phyloP scores from a whole-genome alignment of 2,888 invertebrate species.

The Carcina quercana region DNA sequence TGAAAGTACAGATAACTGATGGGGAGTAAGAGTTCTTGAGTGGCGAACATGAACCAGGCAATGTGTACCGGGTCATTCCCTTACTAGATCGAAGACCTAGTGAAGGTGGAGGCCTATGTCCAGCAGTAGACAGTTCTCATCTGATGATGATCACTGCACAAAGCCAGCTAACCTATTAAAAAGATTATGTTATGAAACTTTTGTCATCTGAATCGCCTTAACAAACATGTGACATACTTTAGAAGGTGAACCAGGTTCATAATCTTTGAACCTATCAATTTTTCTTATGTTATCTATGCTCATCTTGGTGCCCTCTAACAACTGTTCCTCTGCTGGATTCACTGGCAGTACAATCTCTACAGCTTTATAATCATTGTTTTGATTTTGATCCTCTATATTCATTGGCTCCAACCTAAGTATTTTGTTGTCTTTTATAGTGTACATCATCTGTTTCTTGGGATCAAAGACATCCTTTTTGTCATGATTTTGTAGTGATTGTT shows the following conservation, averaged over 20 bases:
- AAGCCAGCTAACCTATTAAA: too few species aligned
- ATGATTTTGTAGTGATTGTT: conserved; percentile 13
- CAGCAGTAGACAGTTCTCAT: too few species aligned
- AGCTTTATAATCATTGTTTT: conserved; percentile 33
- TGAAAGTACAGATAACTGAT: too few species aligned
- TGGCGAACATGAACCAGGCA: too few species aligned
- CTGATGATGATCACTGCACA: too few species aligned
- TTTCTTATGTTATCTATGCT: conserved; percentile 66
- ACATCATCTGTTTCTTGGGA: conserved; percentile 52
- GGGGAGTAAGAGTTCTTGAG: too few species aligned
- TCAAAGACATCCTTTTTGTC: conserved; percentile 24
- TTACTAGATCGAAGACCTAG: too few species aligned
- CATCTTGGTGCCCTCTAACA: conserved; percentile 65
- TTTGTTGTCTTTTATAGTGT: conserved; percentile 65
- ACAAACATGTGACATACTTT: conserved; percentile 39
- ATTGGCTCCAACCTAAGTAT: conserved; percentile 58
- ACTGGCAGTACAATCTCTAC: conserved; percentile 53
- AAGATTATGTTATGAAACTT: too few species aligned
- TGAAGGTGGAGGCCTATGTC: too few species aligned
- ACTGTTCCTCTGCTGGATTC: conserved; percentile 44
- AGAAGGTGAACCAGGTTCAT: conserved; percentile 65
- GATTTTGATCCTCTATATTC: neutral
- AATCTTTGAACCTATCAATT: conserved; percentile 69
- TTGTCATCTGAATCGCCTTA: too few species aligned
- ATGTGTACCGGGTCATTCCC: too few species aligned